Conservation (phyloP, 2,113 vertebrate genomes). For the Morphnarchus princeps region DNA sequence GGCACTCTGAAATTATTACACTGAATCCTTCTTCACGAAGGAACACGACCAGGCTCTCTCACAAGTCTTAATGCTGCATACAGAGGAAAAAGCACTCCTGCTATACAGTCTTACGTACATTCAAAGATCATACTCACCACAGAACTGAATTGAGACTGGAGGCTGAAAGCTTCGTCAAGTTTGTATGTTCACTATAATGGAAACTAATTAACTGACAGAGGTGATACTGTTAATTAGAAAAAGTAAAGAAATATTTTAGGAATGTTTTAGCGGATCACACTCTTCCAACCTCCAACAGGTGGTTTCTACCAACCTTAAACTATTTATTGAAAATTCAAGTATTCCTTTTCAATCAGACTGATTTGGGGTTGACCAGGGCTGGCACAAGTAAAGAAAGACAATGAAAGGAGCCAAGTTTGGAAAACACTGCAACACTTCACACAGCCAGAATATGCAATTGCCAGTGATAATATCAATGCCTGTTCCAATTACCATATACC, state of each 20-base stretch:
- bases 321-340: not conserved
- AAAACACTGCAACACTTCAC: not conserved
- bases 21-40: not conserved
- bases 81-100: not conserved
- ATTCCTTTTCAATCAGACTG: not conserved
- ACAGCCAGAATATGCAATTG: not conserved
- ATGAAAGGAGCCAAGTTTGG: not conserved
- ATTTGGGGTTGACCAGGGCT: not conserved
- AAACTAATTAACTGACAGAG: not conserved
- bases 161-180: not conserved
- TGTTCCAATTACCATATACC: not conserved
- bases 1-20: not conserved
- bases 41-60: not conserved
- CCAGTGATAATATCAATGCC: not conserved
- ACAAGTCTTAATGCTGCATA: not conserved
- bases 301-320: not conserved
- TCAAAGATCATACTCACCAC: not conserved
- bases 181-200: not conserved
- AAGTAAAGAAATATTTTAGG: not conserved
- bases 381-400: not conserved
- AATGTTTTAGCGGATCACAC: not conserved
- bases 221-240: not conserved
- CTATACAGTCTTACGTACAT: accelerated
- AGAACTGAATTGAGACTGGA: not conserved
- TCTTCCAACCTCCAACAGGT: not conserved